These are phyloP conservation scores for Bombus cullumanus DNA, from an alignment of 1,140 invertebrate genomes.

Conservation along the genomic window DNA sequence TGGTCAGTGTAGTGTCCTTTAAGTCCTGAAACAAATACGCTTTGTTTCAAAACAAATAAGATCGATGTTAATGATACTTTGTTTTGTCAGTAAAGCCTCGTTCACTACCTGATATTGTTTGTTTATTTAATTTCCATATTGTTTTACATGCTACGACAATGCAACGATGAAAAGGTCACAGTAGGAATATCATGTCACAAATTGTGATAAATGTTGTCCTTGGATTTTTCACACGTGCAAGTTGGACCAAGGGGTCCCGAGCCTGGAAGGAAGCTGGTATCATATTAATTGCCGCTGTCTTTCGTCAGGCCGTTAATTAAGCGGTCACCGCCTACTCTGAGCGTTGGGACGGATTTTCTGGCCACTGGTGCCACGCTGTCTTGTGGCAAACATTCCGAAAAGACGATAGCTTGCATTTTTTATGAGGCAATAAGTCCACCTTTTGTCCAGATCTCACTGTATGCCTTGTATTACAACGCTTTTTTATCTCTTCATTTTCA, in stretches of 20 bases:
- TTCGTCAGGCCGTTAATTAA: constrained; percentile 76
- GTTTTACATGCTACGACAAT: neutral
- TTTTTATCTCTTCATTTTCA: neutral
- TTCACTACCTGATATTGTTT: neutral
- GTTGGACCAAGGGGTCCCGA: neutral
- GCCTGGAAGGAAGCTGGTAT: constrained; percentile 58
- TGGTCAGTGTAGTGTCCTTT: no score
- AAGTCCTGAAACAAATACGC: neutral
- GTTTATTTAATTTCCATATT: constrained; percentile 26
- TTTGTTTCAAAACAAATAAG: neutral
- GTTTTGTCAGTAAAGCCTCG: no score
- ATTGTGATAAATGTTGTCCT: constrained; percentile 21
- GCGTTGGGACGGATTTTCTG: constrained; percentile 43
- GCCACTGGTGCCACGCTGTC: constrained; percentile 72
- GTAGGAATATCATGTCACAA: constrained; percentile 3
- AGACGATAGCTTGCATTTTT: constrained; percentile 1
- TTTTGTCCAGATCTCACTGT: no score
- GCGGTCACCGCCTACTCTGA: constrained; percentile 53
- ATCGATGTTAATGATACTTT: neutral
- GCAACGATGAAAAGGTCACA: neutral
- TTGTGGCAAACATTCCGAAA: constrained; percentile 46
- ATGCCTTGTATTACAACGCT: neutral
- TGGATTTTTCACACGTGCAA: constrained; percentile 42
- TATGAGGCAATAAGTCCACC: neutral
- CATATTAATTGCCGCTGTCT: constrained; percentile 65